Base-by-base conservation (phyloP, 2,113 vertebrate species). In the Arenaria interpres region DNA sequence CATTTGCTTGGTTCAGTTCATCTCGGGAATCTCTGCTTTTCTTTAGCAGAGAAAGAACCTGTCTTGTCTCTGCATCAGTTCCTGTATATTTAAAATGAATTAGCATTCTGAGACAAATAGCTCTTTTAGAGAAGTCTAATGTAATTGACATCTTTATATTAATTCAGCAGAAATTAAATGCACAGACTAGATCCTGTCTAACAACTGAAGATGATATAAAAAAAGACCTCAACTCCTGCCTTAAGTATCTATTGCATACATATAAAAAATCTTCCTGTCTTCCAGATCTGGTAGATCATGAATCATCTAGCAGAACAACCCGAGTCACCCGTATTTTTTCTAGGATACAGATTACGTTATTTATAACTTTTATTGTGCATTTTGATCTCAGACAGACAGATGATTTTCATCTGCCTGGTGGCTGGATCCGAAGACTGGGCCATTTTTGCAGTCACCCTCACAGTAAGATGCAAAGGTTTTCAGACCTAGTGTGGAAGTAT, bases 101-200 rank as follows among this genome's bases (percentile, higher is more conserved):
- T 72, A n/a, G 23, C 25, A 7, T 86, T 96, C 83, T 74, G 50
- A 89, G 41, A 88, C 54, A 81, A 90, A 62, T 25, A 83, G 45
- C 50, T 86, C 25, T 69, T 90, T 37, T 88, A 69, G 72, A 83
- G 48, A 85, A 83, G 33, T 62, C 48, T 94, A 50, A 77, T 83
- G 12, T 80, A 76, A 90, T 90, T 16, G 25, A 37, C 12, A 35
- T 73, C 0, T 4, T 82, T 25, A 5, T 64, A 82, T 85, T 68
- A 82, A 73, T 68, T 75, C 13, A 76, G 10, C 12, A 93, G 82
- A 85, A 95, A 85, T 92, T 57, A 92, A 94, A 88, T 62, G 32
- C 57, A 30, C 37, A 78, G 56, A 22, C 48, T 68, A 48, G 4
- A 20, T 63, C n/a, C 10, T 85, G 56, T 54, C 43, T 73, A 72